Conservation (phyloP, 2,797 vertebrate species). For the Rhinella marina region DNA sequence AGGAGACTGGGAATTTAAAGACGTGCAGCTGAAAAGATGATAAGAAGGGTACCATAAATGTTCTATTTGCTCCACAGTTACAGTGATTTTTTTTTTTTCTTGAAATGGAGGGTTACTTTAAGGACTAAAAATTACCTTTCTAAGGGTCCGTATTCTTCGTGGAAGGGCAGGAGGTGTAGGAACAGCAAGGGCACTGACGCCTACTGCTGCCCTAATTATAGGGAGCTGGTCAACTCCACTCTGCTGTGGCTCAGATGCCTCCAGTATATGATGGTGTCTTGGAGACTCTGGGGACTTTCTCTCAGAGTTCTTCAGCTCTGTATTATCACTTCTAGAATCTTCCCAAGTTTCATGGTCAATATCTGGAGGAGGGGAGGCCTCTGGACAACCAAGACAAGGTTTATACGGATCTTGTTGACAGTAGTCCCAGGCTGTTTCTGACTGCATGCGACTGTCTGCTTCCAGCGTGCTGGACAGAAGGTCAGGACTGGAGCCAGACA, state of each 20-base stretch:
- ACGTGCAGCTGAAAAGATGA: no score
- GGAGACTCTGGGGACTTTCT: slow-evolving; percentile 72
- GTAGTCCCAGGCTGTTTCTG: slow-evolving; percentile 79
- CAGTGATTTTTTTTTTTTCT: no score
- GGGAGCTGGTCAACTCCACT: slow-evolving; percentile 69
- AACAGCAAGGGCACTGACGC: slow-evolving; percentile 73
- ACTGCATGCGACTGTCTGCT: slow-evolving; percentile 77
- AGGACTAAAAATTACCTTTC: slow-evolving; percentile 79
- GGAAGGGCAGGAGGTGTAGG: slow-evolving; percentile 79
- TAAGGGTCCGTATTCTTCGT: slow-evolving; percentile 82
- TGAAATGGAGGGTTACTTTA: no score
- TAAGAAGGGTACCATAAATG: no score
- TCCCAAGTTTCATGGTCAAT: slow-evolving; percentile 34
- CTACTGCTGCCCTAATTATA: slow-evolving; percentile 50
- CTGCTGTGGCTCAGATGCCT: slow-evolving; percentile 68
- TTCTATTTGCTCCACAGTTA: no score
- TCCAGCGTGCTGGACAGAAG: slow-evolving; percentile 89
- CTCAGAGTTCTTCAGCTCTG: slow-evolving; percentile 21
- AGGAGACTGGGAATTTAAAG: no score
- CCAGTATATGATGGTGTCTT: slow-evolving; percentile 71
- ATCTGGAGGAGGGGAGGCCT: slow-evolving; percentile 58
- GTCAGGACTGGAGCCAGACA: slow-evolving; percentile 89
- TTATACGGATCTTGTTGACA: slow-evolving; percentile 82
- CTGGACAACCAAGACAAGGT: slow-evolving; percentile 83
- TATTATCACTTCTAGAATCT: slow-evolving; percentile 63